Percentiles rank a stretch among this genome's conserved stretches.
These are phyloP conservation scores for Stegodyphus mimosarum DNA, from an alignment of 1,140 invertebrate species.

Conservation along the genomic window DNA sequence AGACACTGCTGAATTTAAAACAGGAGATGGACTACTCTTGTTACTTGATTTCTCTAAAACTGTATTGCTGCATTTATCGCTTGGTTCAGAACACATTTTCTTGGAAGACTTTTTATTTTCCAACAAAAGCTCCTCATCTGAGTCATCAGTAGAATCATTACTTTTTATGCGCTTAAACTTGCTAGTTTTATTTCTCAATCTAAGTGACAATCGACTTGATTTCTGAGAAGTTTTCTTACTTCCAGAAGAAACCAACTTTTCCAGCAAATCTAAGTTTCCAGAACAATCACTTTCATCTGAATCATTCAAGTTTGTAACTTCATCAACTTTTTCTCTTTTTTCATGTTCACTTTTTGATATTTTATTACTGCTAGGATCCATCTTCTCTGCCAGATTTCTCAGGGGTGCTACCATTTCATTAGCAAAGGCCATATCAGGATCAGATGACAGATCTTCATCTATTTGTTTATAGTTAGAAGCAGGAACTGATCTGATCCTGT, in stretches of 20 bases:
- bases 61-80: too few species aligned
- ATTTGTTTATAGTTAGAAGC: neutral
- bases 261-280: neutral
- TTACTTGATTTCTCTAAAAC: too few species aligned
- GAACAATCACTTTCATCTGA: neutral
- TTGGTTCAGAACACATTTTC: too few species aligned
- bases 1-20: too few species aligned
- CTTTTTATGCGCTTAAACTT: constrained; percentile 42
- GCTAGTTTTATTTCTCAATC: neutral
- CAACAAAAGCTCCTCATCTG: neutral
- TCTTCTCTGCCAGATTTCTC: constrained; percentile 29
- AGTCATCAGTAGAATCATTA: constrained; percentile 22
- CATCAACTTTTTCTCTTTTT: neutral
- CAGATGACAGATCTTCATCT: constrained; percentile 22
- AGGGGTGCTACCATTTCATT: constrained; percentile 27
- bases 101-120: too few species aligned
- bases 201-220: constrained; percentile 19
- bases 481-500: neutral
- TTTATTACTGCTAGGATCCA: neutral
- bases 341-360: too few species aligned
- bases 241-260: neutral
- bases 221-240: neutral
- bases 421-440: constrained; percentile 46
- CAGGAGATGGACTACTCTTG: too few species aligned
- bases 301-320: neutral